Conservation (phyloP, 2,113 vertebrate species). For the Trachemys scripta region DNA sequence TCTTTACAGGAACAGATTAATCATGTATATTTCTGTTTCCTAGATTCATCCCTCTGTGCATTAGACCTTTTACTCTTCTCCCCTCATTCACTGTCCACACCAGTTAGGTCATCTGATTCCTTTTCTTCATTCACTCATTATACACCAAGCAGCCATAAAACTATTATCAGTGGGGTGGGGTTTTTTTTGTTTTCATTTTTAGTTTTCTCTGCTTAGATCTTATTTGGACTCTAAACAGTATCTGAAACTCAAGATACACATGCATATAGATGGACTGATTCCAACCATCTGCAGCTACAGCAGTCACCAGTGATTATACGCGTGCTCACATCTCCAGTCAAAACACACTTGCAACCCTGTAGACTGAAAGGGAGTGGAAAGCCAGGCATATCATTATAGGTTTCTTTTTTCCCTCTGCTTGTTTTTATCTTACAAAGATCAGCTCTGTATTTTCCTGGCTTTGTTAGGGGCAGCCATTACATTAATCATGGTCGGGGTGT, state of each 20-base stretch:
- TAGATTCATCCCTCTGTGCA: neutral
- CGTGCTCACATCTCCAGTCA: neutral
- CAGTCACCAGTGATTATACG: neutral
- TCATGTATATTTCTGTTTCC: neutral
- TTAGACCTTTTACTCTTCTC: neutral
- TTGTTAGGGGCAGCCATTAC: neutral
- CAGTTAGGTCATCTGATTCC: neutral
- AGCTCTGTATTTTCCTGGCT: neutral
- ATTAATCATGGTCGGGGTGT: neutral
- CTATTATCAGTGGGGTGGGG: neutral
- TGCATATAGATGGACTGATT: accelerated
- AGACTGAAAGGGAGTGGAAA: neutral
- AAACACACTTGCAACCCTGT: neutral
- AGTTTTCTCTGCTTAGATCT: neutral
- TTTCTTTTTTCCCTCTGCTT: too few species aligned
- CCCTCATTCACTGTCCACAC: neutral
- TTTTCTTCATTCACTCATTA: neutral
- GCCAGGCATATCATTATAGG: too few species aligned
- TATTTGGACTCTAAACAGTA: accelerated
- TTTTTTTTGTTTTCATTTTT: neutral
- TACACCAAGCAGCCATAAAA: neutral
- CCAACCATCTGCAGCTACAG: neutral
- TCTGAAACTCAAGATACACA: neutral
- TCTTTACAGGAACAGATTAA: neutral
- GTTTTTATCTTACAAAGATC: neutral